Conservation (phyloP, 2,797 vertebrate genomes). For the Tachyglossus aculeatus region DNA sequence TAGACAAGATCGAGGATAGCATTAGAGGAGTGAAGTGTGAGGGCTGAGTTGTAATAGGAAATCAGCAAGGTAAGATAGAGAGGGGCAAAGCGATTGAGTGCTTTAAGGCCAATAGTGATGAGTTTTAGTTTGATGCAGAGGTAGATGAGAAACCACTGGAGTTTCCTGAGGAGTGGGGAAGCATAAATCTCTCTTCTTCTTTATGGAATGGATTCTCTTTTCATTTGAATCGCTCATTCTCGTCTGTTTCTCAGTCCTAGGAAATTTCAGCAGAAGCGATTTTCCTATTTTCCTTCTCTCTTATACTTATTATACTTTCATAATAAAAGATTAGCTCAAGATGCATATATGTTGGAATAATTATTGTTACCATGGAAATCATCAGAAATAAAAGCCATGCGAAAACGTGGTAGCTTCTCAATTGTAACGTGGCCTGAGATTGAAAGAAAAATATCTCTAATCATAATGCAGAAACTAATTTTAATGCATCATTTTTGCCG, state of each 20-base stretch:
- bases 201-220: too few relatives aligned
- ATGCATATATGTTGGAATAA: conserved; percentile 42
- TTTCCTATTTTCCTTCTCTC: conserved; percentile 17
- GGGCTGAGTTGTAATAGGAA: too few relatives aligned
- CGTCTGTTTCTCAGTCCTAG: background rate
- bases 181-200: too few relatives aligned
- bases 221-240: too few relatives aligned
- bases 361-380: conserved; percentile 62
- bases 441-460: conserved; percentile 40
- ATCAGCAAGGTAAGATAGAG: too few relatives aligned
- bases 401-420: conserved; percentile 1
- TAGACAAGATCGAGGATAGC: too few relatives aligned
- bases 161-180: too few relatives aligned
- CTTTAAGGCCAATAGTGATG: too few relatives aligned
- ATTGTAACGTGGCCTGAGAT: conserved; percentile 37
- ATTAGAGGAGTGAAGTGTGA: too few relatives aligned
- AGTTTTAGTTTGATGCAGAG: too few relatives aligned
- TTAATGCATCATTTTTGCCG: background rate
- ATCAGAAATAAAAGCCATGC: conserved; percentile 50
- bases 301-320: conserved; percentile 5
- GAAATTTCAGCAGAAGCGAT: conserved; percentile 24
- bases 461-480: conserved; percentile 2
- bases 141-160: too few relatives aligned
- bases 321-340: conserved; percentile 54
- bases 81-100: too few relatives aligned